Percentiles rank a stretch among this genome's conserved stretches.
Evolutionary conservation across 2,113 vertebrate genomes (phyloP).

Genomic region (Paradoxurus hermaphroditus): DNA sequence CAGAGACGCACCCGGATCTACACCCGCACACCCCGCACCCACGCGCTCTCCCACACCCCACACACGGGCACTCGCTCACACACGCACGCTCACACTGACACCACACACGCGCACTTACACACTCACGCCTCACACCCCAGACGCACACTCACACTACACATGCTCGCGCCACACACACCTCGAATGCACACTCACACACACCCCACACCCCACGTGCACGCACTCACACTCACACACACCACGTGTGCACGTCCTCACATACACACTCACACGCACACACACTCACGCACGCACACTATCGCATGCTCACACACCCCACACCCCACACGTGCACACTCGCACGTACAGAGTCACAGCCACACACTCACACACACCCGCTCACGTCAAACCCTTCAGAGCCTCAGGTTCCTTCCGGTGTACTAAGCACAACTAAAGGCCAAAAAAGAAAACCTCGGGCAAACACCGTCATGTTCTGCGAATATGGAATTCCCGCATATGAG

Average conservation of each 20-base stretch:
- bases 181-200: no score
- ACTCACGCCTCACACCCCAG: background rate
- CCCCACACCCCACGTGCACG: background rate
- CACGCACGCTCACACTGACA: background rate
- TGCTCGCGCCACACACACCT: background rate
- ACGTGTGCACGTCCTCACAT: background rate
- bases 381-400: background rate
- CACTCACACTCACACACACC: background rate
- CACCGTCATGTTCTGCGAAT: background rate
- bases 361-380: background rate
- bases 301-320: background rate
- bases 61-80: background rate
- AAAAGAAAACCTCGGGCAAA: background rate
- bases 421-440: background rate
- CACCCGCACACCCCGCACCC: background rate
- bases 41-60: background rate
- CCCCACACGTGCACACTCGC: background rate
- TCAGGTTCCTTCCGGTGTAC: background rate
- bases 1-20: background rate
- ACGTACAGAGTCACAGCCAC: background rate
- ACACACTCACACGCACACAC: background rate
- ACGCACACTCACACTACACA: background rate
- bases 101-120: no score
- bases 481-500: background rate
- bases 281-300: no score